phyloP scores from a whole-genome alignment of 2,113 vertebrate species.

The Protobothrops flavoviridis region DNA sequence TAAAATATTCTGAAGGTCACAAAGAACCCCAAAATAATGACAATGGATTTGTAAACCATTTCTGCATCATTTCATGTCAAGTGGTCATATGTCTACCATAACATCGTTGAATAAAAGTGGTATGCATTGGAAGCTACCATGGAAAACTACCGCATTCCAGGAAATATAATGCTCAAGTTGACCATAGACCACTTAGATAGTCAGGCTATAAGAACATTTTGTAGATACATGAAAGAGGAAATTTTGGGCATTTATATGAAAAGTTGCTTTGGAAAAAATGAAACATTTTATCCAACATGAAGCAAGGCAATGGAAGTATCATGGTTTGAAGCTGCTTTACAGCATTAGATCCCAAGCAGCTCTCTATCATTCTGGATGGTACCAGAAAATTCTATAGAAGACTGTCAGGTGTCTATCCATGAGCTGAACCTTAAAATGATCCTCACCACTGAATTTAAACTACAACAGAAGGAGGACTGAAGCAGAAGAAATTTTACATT shows the following conservation, averaged over 20 bases:
- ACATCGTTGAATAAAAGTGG: background rate
- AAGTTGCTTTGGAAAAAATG: background rate
- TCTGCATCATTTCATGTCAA: background rate
- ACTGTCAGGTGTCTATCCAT: background rate
- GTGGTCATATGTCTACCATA: background rate
- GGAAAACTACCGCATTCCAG: background rate
- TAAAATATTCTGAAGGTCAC: background rate
- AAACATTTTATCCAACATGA: background rate
- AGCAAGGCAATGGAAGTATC: background rate
- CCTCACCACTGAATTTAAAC: background rate
- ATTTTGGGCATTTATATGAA: background rate
- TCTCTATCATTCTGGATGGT: background rate
- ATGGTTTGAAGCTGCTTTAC: background rate
- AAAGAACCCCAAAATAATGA: background rate
- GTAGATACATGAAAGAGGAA: background rate
- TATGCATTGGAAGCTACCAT: background rate
- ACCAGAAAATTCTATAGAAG: background rate
- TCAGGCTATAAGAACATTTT: background rate
- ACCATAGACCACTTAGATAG: background rate
- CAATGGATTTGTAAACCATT: background rate
- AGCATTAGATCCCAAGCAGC: background rate
- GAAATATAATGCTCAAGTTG: background rate
- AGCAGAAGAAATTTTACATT: background rate
- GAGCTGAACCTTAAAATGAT: background rate
- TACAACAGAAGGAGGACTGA: background rate